A percentile compares a stretch with the other conserved stretches of the same genome.
Evolutionary conservation across 37 sponge, comb jelly and placozoan genomes (phyloP).

Genomic region (Amphimedon queenslandica): DNA sequence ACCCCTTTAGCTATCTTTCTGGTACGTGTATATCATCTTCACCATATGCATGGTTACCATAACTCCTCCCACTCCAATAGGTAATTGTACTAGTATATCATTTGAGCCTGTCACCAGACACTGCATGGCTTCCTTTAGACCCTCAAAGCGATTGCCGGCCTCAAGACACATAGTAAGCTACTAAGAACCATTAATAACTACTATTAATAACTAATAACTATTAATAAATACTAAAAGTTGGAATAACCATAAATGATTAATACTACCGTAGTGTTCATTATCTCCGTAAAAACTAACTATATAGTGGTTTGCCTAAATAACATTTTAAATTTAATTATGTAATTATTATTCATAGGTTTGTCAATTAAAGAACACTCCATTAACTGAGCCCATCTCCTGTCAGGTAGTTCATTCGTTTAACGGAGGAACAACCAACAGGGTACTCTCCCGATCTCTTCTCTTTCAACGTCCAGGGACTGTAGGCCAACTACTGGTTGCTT

Average conservation of each 20-base stretch:
- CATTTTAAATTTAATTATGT: background rate
- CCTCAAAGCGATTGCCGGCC: slow-evolving; percentile 39
- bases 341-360: too few species aligned
- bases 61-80: background rate
- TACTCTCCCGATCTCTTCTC: slow-evolving; percentile 67
- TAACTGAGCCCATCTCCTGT: slow-evolving; percentile 17
- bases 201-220: too few species aligned
- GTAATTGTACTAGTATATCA: slow-evolving; percentile 58
- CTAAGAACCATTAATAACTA: too few species aligned
- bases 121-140: slow-evolving; percentile 62
- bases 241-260: background rate
- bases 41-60: background rate
- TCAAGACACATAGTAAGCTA: too few species aligned
- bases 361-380: slow-evolving; percentile 28
- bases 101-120: slow-evolving; percentile 70
- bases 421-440: slow-evolving; percentile 57
- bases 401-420: slow-evolving; percentile 61
- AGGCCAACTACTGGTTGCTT: slow-evolving; percentile 45
- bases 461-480: slow-evolving; percentile 43
- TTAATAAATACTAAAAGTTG: too few species aligned
- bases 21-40: slow-evolving; percentile 4
- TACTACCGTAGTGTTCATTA: background rate
- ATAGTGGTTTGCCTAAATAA: background rate
- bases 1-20: slow-evolving; percentile 15
- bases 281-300: background rate